phyloP scores from a whole-genome alignment of 2,797 vertebrate genomes.

The Orestias chungarensis region DNA sequence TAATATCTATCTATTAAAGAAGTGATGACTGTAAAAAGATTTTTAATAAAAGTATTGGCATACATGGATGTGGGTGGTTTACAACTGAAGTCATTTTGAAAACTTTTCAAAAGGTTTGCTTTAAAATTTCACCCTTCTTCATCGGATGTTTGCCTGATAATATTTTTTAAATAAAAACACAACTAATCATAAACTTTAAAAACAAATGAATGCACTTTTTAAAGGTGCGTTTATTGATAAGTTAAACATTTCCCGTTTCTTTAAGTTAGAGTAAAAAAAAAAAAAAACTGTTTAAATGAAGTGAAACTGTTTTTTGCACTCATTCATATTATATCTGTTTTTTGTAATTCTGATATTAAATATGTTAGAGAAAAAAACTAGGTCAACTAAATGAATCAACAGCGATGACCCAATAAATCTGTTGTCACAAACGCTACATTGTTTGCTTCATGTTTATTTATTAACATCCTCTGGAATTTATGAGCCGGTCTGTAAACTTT shows the following conservation, averaged over 20 bases:
- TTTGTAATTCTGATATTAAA: neutral
- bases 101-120: neutral
- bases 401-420: neutral
- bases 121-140: neutral
- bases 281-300: no score
- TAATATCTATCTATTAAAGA: neutral
- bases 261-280: no score
- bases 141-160: neutral
- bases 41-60: neutral
- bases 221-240: no score
- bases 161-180: neutral
- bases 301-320: neutral
- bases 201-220: neutral
- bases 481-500: neutral
- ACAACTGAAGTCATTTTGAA: neutral
- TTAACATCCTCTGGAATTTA: constrained; percentile 20
- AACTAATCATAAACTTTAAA: neutral
- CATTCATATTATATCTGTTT: neutral
- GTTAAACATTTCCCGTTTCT: no score
- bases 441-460: constrained; percentile 36
- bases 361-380: neutral
- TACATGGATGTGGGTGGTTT: neutral
- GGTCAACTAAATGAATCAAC: neutral
- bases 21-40: neutral
- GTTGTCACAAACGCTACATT: neutral